A percentile compares a stretch with the other conserved stretches of the same genome.
Evolutionary conservation across 2,888 invertebrate species (phyloP).

Genomic region (Rhingia rostrata): DNA sequence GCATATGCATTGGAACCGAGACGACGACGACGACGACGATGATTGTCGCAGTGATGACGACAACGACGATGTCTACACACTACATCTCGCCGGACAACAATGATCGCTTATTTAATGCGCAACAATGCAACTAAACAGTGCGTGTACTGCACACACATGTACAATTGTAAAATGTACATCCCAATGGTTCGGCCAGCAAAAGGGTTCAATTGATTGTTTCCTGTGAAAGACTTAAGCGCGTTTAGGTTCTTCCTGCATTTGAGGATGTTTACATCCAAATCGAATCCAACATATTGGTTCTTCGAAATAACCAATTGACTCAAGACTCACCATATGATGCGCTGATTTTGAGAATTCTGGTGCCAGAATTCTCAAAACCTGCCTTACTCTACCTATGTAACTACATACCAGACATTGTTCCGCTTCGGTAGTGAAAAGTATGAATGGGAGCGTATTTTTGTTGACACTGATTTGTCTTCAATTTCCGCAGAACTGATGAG

Average conservation of each 20-base stretch:
- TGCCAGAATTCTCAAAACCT: no score
- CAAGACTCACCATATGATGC: background rate
- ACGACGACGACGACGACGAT: slow-evolving; percentile 2
- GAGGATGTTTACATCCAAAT: slow-evolving; percentile 59
- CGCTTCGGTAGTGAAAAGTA: background rate
- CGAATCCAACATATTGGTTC: background rate
- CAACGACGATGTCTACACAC: background rate
- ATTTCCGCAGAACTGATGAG: slow-evolving; percentile 48
- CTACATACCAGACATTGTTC: background rate
- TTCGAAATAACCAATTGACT: slow-evolving; percentile 1
- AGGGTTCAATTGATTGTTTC: slow-evolving; percentile 54
- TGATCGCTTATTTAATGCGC: slow-evolving; percentile 39
- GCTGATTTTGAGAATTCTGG: slow-evolving; percentile 41
- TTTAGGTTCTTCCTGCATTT: background rate
- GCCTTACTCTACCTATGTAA: background rate
- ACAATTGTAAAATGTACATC: no score
- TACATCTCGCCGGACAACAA: slow-evolving; percentile 3
- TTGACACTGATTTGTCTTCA: slow-evolving; percentile 67
- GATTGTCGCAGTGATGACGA: background rate
- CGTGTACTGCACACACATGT: slow-evolving; percentile 1
- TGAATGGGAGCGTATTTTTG: slow-evolving; percentile 21
- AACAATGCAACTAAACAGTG: slow-evolving; percentile 21
- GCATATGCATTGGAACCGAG: slow-evolving; percentile 8
- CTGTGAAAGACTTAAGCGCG: slow-evolving; percentile 32
- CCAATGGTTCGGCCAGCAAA: slow-evolving; percentile 1